These are phyloP conservation scores for Platysternon megacephalum DNA, from an alignment of 2,113 vertebrate genomes.

Conservation along the genomic window DNA sequence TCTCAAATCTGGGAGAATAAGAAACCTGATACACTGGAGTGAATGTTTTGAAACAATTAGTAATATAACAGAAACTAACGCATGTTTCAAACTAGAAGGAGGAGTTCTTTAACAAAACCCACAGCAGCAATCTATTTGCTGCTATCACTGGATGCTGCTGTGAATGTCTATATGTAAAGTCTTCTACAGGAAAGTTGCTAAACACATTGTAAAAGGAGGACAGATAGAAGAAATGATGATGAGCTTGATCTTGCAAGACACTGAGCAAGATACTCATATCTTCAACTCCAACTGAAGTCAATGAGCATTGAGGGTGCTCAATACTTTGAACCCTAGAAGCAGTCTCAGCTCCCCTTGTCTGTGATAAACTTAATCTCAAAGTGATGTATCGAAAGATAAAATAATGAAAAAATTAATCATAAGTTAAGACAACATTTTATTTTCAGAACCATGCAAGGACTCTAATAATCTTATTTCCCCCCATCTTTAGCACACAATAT, in stretches of 20 bases:
- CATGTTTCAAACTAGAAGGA: neutral
- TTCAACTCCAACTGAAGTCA: neutral
- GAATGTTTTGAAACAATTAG: neutral
- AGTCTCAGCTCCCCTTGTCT: neutral
- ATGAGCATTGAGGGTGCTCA: neutral
- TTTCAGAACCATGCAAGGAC: neutral
- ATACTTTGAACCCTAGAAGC: neutral
- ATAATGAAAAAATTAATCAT: neutral
- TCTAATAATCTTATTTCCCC: neutral
- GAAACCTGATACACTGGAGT: neutral
- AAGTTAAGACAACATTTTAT: neutral
- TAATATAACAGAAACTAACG: neutral
- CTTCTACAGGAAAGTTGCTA: neutral
- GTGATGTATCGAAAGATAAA: neutral
- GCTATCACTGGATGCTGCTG: neutral
- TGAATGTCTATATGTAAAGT: neutral
- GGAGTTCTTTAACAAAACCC: neutral
- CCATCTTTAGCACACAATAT: neutral
- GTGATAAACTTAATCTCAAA: neutral
- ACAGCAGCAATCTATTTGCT: neutral
- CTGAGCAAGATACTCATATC: neutral
- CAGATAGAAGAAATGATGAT: neutral
- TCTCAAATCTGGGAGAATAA: neutral
- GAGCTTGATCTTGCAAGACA: neutral
- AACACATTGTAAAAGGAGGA: neutral